These are phyloP conservation scores for Streptopelia turtur DNA, from an alignment of 2,797 vertebrate species.

Conservation along the genomic window DNA sequence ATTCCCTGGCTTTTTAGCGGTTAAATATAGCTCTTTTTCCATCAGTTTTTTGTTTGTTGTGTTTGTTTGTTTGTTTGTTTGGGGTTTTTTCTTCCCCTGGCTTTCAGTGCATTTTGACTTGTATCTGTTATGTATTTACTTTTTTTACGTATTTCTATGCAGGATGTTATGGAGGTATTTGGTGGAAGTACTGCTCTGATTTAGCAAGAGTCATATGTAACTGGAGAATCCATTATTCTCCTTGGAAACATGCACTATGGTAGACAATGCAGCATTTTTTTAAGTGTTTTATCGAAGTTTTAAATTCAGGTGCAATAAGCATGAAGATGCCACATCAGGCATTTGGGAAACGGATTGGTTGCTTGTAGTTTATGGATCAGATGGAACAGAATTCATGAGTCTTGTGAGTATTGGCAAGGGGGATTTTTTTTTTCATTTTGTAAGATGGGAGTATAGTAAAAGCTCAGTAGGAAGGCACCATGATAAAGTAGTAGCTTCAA, in stretches of 20 bases:
- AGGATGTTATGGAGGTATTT: slow-evolving; percentile 2
- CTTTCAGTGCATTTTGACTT: neutral
- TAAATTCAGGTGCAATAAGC: neutral
- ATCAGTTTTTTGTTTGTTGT: neutral
- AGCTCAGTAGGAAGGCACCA: neutral
- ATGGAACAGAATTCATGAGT: neutral
- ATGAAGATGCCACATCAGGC: neutral
- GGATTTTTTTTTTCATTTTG: neutral
- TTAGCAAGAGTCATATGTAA: slow-evolving; percentile 7
- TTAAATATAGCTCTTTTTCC: neutral
- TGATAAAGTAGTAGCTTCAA: neutral
- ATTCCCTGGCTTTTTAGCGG: slow-evolving; percentile 5
- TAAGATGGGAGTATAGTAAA: neutral
- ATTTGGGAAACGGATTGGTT: neutral
- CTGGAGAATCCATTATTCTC: neutral
- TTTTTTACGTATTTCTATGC: neutral
- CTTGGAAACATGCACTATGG: neutral
- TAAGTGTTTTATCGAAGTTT: neutral
- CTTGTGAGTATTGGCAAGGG: neutral
- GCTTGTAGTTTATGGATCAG: neutral
- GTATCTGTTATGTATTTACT: neutral
- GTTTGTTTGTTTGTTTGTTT: too few species aligned
- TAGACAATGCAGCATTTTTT: neutral
- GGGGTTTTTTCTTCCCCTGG: neutral
- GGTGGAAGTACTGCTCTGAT: neutral